phyloP scores from a whole-genome alignment of 1,140 invertebrate species.

The Battus philenor region DNA sequence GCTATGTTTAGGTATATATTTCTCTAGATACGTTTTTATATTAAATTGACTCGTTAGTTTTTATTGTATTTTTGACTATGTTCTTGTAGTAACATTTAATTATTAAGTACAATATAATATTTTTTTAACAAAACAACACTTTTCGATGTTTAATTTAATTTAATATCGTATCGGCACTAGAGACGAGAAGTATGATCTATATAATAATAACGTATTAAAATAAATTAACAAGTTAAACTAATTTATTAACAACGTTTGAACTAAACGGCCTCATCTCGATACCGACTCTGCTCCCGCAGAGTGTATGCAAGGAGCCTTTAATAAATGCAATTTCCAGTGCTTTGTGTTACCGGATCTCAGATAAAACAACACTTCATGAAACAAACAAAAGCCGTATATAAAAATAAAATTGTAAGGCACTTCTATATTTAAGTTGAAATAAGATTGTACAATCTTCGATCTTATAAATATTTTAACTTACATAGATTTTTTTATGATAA shows the following conservation, averaged over 20 bases:
- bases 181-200: not conserved
- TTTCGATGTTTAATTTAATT: constrained; percentile 11
- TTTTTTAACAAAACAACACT: constrained; percentile 5
- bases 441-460: constrained; percentile 43
- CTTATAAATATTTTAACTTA: constrained; percentile 34
- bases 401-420: constrained; percentile 74
- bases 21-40: constrained; percentile 28
- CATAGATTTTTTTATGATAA: constrained; percentile 19
- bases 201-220: constrained; percentile 12
- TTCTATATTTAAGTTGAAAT: constrained; percentile 69
- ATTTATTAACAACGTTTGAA: constrained; percentile 29
- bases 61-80: constrained; percentile 34
- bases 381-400: constrained; percentile 42
- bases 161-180: not conserved
- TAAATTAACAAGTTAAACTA: constrained; percentile 26
- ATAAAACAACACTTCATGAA: constrained; percentile 35
- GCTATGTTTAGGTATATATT: constrained; percentile 22
- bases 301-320: constrained; percentile 33
- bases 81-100: not conserved
- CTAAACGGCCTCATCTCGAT: constrained; percentile 30
- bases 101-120: not conserved
- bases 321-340: constrained; percentile 71
- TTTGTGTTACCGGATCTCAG: constrained; percentile 34
- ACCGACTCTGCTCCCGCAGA: constrained; percentile 38
- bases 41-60: constrained; percentile 61